phyloP scores from a whole-genome alignment of 2,888 invertebrate species.

The Macropis europaea region DNA sequence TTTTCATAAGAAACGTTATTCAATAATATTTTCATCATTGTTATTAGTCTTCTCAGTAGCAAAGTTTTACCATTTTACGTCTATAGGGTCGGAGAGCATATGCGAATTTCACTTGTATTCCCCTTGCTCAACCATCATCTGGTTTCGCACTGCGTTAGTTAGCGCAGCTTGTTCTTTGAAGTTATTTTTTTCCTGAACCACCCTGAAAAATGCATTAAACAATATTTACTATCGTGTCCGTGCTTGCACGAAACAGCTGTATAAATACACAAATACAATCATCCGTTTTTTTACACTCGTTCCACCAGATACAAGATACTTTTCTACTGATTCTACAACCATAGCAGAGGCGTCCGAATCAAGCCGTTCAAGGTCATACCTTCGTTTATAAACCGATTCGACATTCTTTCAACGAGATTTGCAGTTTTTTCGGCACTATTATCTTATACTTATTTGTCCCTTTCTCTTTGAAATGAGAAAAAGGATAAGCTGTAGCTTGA shows the following conservation, averaged over 20 bases:
- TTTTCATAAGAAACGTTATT: constrained; percentile 75
- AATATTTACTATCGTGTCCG: constrained; percentile 13
- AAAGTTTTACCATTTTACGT: constrained; percentile 69
- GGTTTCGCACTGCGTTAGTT: constrained; percentile 61
- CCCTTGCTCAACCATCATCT: constrained; percentile 45
- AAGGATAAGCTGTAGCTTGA: too few relatives aligned
- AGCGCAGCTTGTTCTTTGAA: constrained; percentile 72
- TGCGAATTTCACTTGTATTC: constrained; percentile 66
- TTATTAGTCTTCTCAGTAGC: constrained; percentile 77
- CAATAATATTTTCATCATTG: constrained; percentile 70
- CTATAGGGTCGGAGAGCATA: constrained; percentile 64
- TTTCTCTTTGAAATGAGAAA: not conserved
- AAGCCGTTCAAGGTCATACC: too few relatives aligned
- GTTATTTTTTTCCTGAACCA: constrained; percentile 83
- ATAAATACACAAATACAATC: constrained; percentile 5
- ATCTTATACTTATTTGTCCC: not conserved
- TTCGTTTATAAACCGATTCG: too few relatives aligned
- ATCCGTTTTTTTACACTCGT: constrained; percentile 17
- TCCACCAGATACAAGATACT: constrained; percentile 25
- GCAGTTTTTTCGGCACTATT: too few relatives aligned
- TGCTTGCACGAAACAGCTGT: not conserved
- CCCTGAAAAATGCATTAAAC: constrained; percentile 77
- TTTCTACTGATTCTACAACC: too few relatives aligned
- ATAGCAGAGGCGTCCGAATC: too few relatives aligned
- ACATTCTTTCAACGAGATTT: too few relatives aligned